Percentiles rank a stretch among this genome's conserved stretches.
Evolutionary conservation across 2,888 invertebrate species (phyloP).

Genomic region (Matsumyia berberina): DNA sequence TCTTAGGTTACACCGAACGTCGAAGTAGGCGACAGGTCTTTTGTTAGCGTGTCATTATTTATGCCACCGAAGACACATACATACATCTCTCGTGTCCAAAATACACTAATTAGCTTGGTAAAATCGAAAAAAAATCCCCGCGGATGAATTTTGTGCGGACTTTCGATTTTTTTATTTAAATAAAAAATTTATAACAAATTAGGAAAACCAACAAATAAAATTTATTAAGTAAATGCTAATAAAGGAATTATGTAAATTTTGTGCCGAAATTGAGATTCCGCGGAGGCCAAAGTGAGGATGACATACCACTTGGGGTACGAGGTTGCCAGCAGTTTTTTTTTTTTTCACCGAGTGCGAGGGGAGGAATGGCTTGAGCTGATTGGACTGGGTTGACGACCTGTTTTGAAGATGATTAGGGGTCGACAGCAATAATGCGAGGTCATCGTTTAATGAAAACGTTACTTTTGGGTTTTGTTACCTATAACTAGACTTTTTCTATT

Average conservation of each 20-base stretch:
- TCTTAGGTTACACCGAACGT: not conserved
- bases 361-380: not conserved
- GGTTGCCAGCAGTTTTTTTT: not conserved
- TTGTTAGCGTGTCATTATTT: constrained; percentile 14
- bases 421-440: not conserved
- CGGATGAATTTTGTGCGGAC: constrained; percentile 11
- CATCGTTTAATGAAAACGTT: not conserved
- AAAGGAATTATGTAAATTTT: constrained; percentile 44
- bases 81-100: constrained; percentile 8
- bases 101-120: constrained; percentile 10
- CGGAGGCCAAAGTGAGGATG: constrained; percentile 9
- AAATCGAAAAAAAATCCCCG: constrained; percentile 19
- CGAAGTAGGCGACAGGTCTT: constrained; percentile 1
- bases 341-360: not conserved
- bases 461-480: too few relatives aligned
- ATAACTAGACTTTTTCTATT: not conserved
- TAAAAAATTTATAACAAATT: constrained; percentile 22
- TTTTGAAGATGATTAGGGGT: not conserved
- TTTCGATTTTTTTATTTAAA: constrained; percentile 40
- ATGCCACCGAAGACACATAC: constrained; percentile 8
- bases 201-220: constrained; percentile 11
- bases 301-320: constrained; percentile 6
- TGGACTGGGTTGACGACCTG: constrained; percentile 13
- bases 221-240: constrained; percentile 25
- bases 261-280: constrained; percentile 38